A percentile compares a stretch with the other conserved stretches of the same genome.
These are phyloP conservation scores for Chouioia cunea DNA, from an alignment of 2,888 invertebrate genomes.

Conservation along the genomic window DNA sequence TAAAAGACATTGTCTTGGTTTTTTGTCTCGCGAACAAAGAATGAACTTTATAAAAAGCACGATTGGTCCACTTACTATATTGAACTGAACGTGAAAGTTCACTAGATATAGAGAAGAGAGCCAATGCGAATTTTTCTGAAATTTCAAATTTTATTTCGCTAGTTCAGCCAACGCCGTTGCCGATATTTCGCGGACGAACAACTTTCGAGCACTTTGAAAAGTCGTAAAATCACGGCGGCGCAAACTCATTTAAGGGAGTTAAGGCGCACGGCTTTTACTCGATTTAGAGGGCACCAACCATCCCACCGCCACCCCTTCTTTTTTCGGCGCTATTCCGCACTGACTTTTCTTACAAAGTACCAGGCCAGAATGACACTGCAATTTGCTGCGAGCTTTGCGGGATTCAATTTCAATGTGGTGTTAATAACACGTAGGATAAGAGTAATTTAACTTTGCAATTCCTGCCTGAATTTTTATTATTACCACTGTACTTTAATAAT, in stretches of 20 bases:
- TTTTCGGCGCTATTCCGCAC: no score
- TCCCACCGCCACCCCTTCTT: no score
- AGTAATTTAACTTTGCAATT: no score
- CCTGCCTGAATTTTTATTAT: no score
- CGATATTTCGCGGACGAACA: conserved; percentile 29
- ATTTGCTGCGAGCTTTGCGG: no score
- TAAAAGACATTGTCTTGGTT: conserved; percentile 23
- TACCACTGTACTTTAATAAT: no score
- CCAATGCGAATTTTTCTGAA: conserved; percentile 36
- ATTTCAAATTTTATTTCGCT: conserved; percentile 35
- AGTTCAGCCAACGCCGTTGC: neutral
- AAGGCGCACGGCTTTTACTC: neutral
- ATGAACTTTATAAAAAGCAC: conserved; percentile 19
- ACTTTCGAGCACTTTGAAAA: conserved; percentile 30
- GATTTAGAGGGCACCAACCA: no score
- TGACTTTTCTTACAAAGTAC: no score
- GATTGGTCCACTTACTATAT: conserved; percentile 12
- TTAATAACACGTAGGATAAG: no score
- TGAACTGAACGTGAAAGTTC: conserved; percentile 24
- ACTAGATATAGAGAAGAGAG: neutral
- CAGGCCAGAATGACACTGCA: no score
- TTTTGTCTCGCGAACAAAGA: neutral
- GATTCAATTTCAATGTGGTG: no score
- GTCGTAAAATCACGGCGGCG: conserved; percentile 22
- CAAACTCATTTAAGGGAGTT: conserved; percentile 28